Evolutionary conservation across 1,140 invertebrate genomes (phyloP).

Genomic region (Zeugodacus cucurbitae): DNA sequence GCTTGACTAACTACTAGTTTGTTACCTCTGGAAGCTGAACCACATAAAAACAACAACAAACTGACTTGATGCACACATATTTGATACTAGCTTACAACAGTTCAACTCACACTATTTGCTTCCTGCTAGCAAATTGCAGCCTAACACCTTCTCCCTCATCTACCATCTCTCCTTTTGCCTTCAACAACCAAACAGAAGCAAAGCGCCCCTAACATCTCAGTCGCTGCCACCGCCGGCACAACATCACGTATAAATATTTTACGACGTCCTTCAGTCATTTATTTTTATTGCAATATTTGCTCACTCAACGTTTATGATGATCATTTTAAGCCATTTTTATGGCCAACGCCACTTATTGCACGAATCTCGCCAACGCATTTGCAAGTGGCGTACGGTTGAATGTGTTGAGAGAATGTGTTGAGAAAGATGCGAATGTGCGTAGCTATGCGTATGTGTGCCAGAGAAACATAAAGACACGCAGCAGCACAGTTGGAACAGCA

Average conservation of each 20-base stretch:
- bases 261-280: conserved; percentile 66
- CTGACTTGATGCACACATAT: too few species aligned
- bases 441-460: not conserved
- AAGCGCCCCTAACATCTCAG: not conserved
- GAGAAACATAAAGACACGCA: too few species aligned
- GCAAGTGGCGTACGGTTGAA: not conserved
- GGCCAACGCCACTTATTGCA: conserved; percentile 44
- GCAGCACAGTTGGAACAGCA: not conserved
- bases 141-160: too few species aligned
- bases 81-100: too few species aligned
- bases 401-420: not conserved
- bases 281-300: conserved; percentile 67
- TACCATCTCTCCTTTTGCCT: not conserved
- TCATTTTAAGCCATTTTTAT: conserved; percentile 67
- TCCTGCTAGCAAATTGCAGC: too few species aligned
- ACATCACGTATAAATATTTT: conserved; percentile 65
- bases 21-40: too few species aligned
- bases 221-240: not conserved
- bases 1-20: too few species aligned
- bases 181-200: not conserved
- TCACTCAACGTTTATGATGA: conserved; percentile 67
- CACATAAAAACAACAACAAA: too few species aligned
- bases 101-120: too few species aligned
- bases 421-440: not conserved
- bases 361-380: conserved; percentile 16